phyloP scores from a whole-genome alignment of 2,113 vertebrate species.

The Thamnophis sirtalis region DNA sequence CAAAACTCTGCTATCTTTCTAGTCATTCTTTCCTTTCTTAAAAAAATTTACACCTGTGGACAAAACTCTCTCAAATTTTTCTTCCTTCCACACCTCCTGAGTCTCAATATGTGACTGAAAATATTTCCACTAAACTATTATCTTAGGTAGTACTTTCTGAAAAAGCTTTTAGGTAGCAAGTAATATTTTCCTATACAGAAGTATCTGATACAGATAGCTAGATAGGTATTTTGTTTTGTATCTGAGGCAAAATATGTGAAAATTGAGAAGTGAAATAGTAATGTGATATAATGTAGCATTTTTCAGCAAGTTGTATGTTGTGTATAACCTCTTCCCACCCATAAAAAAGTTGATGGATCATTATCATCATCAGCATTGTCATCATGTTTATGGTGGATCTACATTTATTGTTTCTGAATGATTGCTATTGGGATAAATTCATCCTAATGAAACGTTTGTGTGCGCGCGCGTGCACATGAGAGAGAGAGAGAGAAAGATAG shows the following conservation, averaged over 20 bases:
- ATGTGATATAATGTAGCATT: background rate
- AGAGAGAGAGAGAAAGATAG: too few relatives aligned
- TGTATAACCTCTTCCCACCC: background rate
- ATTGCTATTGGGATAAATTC: background rate
- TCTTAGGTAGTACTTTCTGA: slow-evolving; percentile 9
- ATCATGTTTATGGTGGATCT: background rate
- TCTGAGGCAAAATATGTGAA: background rate
- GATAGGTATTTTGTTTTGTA: background rate
- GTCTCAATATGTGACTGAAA: slow-evolving; percentile 13
- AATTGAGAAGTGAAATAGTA: background rate
- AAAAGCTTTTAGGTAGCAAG: background rate
- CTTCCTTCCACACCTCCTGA: slow-evolving; percentile 9
- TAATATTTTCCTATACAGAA: background rate
- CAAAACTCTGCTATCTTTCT: background rate
- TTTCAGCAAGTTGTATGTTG: background rate
- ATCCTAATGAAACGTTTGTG: background rate
- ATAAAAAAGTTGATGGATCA: background rate
- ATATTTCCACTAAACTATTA: slow-evolving; percentile 21
- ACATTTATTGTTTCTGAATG: background rate
- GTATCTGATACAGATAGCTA: background rate
- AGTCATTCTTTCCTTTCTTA: background rate
- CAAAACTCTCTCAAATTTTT: background rate
- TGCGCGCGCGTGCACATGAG: too few relatives aligned
- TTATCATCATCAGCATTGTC: background rate
- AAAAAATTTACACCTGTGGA: slow-evolving; percentile 15